phyloP scores from a whole-genome alignment of 1,140 invertebrate genomes.

The Tribolium madens region DNA sequence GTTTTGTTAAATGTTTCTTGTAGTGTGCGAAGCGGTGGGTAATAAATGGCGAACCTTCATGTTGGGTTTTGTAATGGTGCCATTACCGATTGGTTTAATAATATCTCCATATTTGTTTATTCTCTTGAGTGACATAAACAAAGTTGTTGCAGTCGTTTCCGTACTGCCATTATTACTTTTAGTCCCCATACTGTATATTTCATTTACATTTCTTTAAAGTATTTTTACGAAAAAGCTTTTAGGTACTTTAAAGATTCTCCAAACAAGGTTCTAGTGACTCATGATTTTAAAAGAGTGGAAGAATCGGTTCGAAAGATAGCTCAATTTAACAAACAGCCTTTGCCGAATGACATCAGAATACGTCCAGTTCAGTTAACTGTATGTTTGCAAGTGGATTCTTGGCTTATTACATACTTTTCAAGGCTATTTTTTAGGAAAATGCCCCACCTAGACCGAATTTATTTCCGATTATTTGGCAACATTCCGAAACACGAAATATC shows the following conservation, averaged over 20 bases:
- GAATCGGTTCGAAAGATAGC: background rate
- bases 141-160: background rate
- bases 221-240: background rate
- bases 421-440: background rate
- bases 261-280: background rate
- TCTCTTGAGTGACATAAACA: background rate
- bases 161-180: background rate
- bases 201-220: background rate
- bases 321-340: background rate
- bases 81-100: background rate
- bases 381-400: background rate
- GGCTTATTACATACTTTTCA: background rate
- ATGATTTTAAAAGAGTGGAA: conserved; percentile 1
- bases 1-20: background rate
- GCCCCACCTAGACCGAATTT: background rate
- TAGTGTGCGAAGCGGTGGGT: background rate
- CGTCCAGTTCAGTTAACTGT: background rate
- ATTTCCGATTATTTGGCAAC: background rate
- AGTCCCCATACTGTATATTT: background rate
- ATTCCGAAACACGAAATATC: background rate
- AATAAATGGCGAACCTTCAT: background rate
- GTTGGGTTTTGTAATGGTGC: background rate
- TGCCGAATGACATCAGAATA: background rate
- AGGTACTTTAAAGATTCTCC: conserved; percentile 13
- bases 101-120: background rate